Evolutionary conservation across 2,113 vertebrate species (phyloP), one percentile per base, ranked within the genome.

Genomic region (Sylvilagus bachmani): DNA sequence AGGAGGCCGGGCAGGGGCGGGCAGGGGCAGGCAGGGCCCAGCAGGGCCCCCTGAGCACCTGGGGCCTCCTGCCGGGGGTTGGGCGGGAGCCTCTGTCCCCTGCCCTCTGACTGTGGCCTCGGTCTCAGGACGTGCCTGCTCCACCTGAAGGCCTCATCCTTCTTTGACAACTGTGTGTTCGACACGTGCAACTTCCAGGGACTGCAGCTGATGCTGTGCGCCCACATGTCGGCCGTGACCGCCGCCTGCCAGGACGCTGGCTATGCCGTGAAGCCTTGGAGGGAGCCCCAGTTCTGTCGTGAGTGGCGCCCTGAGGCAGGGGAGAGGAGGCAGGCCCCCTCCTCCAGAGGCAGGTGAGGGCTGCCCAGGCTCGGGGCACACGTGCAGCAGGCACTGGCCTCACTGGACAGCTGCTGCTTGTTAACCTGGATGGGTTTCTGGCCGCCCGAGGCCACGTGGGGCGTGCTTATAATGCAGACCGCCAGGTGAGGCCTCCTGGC

Each of bases 101-200:
- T 10, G 11, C 24, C 29, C 29, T 61, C 78, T 90, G 74, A 90
- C 33, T 33, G 13, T 2, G 3, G 44, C n/a, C 4, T 79, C 36
- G 81, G 14, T 27, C 22, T 4, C 86, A 99, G 99, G 96, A 97
- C 98, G 2, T 99, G 99, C 55, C 96, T 98, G 71, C 70, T 79
- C 12, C 95, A 98, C 75, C 98, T 99, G 89, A 90, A 98, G 49
- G 98, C 98, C 13, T 69, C 84, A 12, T 93, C 98, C 0, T 99
- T 98, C 97, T 98, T 99, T 88, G 77, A 98, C 93, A 99, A 97
- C 94, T 99, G 99, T 67, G 80, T 99, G 78, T 98, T 96, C 25
- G 99, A 99, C 98, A 98, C 99, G 99, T 99, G 99, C 67, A 98
- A 94, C 73, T 98, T 98, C 90, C 81, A 97, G 12, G 98, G 98